These are phyloP conservation scores for Exocentrus adspersus DNA, from an alignment of 2,888 invertebrate genomes.

Conservation along the genomic window DNA sequence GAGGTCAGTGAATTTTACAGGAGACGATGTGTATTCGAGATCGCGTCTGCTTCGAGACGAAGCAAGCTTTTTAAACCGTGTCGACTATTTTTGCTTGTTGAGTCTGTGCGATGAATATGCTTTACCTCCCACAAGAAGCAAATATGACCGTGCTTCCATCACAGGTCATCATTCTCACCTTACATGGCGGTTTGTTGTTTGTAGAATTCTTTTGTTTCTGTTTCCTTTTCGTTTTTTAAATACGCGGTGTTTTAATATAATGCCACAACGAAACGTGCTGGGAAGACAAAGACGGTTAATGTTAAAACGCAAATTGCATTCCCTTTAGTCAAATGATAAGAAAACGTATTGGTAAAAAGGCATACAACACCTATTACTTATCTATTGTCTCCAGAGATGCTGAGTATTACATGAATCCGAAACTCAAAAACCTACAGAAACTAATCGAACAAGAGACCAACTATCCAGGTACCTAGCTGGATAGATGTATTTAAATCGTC, in stretches of 20 bases:
- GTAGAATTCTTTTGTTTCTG: constrained; percentile 2
- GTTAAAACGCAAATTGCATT: too few species aligned
- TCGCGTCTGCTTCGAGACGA: constrained; percentile 27
- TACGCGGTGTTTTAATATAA: not conserved
- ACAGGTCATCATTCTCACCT: constrained; percentile 26
- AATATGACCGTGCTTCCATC: constrained; percentile 19
- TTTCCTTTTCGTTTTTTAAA: not conserved
- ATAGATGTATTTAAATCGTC: too few species aligned
- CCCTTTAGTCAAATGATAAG: too few species aligned
- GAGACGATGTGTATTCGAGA: constrained; percentile 28
- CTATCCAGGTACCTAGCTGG: too few species aligned
- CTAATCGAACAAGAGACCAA: too few species aligned
- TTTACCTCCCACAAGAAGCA: constrained; percentile 20
- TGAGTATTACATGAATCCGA: too few species aligned
- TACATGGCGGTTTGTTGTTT: constrained; percentile 5
- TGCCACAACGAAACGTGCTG: too few species aligned
- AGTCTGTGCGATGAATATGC: constrained; percentile 22
- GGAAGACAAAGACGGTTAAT: too few species aligned
- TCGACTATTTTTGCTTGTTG: constrained; percentile 27
- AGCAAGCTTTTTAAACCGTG: constrained; percentile 23
- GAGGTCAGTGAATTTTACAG: constrained; percentile 35
- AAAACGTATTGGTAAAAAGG: too few species aligned
- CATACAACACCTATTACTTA: too few species aligned
- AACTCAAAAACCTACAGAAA: too few species aligned
- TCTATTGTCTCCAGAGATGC: too few species aligned